Base-by-base conservation (phyloP, 2,113 vertebrate genomes). In the Etheostoma spectabile region DNA sequence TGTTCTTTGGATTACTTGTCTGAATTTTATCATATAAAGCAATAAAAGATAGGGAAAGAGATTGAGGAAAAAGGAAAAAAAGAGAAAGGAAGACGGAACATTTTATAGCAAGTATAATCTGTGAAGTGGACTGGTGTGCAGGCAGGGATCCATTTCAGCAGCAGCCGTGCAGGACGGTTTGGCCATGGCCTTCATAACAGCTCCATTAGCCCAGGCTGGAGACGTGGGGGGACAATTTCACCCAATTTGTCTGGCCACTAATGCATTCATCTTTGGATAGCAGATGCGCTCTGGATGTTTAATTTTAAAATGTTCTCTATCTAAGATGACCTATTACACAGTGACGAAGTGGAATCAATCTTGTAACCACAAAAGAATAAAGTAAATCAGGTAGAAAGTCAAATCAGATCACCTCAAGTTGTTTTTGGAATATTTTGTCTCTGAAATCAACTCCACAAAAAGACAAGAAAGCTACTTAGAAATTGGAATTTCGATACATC, bases 171-270 rank as follows among this genome's bases (percentile, higher is more conserved):
- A 30, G 57, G 38, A n/a, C 19, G 14, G 51, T 67, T 65, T 66
- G 74, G 69, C 65, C 66, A 19, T n/a, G 35, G 74, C 68, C 76
- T 46, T 80, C 65, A 42, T n/a, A 42, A 53, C n/a, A 71, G n/a
- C 55, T 89, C 84, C 81, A 88, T 88, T 82, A 88, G 71, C 21
- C 16, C 66, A 64, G 61, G 22, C 66, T 2, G 35, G 70, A 80
- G 75, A 5, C 18, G 70, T 14, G 21, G 49, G 52, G 45, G 78
- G 63, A 72, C 46, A 55, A 60, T 86, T 86, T 86, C 66, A 83
- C 22, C 82, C 80, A 84, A 84, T 91, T 84, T 90, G 80, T 86
- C 88, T 84, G 75, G 74, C 55, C 65, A 76, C 64, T 87, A 91
- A 91, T 91, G 90, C 77, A 68, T 86, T 90, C 73, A 74, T 88